Evolutionary conservation across 1,140 invertebrate species (phyloP).

Genomic region (Drosophila fuyamai): DNA sequence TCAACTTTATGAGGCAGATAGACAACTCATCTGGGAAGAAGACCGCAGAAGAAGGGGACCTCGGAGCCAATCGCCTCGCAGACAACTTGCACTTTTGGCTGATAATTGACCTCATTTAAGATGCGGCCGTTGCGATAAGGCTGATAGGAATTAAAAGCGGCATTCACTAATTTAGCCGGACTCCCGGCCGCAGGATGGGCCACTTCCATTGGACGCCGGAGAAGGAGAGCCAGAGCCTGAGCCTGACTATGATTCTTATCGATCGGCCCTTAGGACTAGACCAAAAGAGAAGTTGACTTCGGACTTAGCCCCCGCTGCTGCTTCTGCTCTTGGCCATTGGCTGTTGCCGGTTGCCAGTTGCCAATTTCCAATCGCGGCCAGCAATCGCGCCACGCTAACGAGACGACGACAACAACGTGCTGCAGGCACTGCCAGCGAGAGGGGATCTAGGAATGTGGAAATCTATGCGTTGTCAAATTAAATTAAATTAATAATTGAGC

Average conservation of each 20-base stretch:
- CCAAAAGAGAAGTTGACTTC: constrained; percentile 58
- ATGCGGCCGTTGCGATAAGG: constrained; percentile 66
- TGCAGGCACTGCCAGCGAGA: constrained; percentile 66
- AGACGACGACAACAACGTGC: constrained; percentile 78
- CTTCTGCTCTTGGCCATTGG: constrained; percentile 47
- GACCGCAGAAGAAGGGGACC: constrained; percentile 15
- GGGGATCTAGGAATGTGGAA: constrained; percentile 12
- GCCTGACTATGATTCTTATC: constrained; percentile 72
- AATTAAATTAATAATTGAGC: too few species aligned
- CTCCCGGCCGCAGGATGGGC: constrained; percentile 23
- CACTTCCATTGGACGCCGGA: constrained; percentile 7
- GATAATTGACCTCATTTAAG: constrained; percentile 82
- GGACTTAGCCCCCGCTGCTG: constrained; percentile 29
- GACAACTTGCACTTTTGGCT: constrained; percentile 77
- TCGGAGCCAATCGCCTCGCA: constrained; percentile 27
- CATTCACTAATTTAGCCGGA: constrained; percentile 77
- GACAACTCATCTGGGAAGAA: constrained; percentile 22
- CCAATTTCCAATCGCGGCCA: constrained; percentile 77
- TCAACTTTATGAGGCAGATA: constrained; percentile 66
- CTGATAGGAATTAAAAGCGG: constrained; percentile 80
- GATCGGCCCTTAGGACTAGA: constrained; percentile 78
- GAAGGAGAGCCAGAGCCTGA: constrained; percentile 34
- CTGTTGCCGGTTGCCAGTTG: constrained; percentile 42
- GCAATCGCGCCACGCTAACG: constrained; percentile 77
- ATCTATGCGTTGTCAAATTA: too few species aligned